Conservation (phyloP, 2,797 vertebrate species). For the Sphenodon punctatus region DNA sequence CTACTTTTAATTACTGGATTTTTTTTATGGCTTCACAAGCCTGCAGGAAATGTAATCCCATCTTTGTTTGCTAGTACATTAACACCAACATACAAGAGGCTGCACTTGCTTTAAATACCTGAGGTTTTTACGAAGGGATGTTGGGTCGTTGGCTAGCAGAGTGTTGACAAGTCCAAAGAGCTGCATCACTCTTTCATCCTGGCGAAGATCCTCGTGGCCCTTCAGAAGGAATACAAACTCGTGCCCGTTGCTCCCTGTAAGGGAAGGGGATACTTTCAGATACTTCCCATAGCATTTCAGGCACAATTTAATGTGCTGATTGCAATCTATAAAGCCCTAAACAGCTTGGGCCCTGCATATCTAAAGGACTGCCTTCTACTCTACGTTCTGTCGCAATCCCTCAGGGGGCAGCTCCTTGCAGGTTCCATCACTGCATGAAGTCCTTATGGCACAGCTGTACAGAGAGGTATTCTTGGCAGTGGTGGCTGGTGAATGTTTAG, state of each 20-base stretch:
- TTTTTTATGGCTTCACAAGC: not conserved
- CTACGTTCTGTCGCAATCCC: too few species aligned
- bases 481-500: too few species aligned
- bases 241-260: constrained; percentile 94
- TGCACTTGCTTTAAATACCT: constrained; percentile 75
- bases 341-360: too few species aligned
- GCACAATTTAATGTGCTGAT: too few species aligned
- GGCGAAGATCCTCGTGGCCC: constrained; percentile 95
- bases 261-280: constrained; percentile 11
- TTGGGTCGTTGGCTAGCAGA: constrained; percentile 94
- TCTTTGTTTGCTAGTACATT: accelerated
- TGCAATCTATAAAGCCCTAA: too few species aligned
- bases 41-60: not conserved
- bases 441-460: too few species aligned
- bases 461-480: too few species aligned
- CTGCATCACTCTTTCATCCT: constrained; percentile 98
- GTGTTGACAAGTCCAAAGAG: constrained; percentile 98
- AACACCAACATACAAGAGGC: not conserved
- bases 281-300: too few species aligned
- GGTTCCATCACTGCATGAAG: too few species aligned
- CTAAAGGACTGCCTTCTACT: too few species aligned
- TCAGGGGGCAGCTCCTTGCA: too few species aligned
- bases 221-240: constrained; percentile 99
- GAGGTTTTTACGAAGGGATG: constrained; percentile 97
- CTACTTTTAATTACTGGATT: not conserved